Evolutionary conservation across 2,888 invertebrate genomes (phyloP).

Genomic region (Alloscopus bannaensis): DNA sequence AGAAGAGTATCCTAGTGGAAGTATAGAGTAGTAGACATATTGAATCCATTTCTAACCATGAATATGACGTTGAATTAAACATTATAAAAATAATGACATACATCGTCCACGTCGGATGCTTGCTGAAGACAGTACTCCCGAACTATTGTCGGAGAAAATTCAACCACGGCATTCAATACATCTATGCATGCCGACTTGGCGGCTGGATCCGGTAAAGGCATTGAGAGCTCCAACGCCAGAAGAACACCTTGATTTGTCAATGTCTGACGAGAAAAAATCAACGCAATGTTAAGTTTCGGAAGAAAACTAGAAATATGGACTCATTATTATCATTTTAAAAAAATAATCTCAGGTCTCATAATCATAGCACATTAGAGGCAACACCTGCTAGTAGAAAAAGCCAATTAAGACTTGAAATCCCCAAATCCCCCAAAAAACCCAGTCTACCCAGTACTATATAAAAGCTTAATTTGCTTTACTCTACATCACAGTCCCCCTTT

Average conservation of each 20-base stretch:
- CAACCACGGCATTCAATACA: slow-evolving; percentile 97
- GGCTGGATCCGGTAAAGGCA: slow-evolving; percentile 92
- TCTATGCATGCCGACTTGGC: slow-evolving; percentile 98
- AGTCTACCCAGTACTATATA: slow-evolving; percentile 19
- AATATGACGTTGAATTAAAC: neutral
- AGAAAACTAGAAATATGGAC: too few species aligned
- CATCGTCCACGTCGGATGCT: slow-evolving; percentile 91
- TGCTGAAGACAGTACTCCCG: slow-evolving; percentile 97
- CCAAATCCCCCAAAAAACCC: slow-evolving; percentile 14
- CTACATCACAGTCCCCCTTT: slow-evolving; percentile 56
- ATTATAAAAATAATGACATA: slow-evolving; percentile 77
- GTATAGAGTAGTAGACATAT: neutral
- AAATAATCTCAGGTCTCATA: slow-evolving; percentile 73
- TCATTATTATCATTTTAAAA: too few species aligned
- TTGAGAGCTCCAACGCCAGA: slow-evolving; percentile 91
- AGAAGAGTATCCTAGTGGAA: slow-evolving; percentile 86
- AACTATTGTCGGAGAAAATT: slow-evolving; percentile 97
- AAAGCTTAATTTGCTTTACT: slow-evolving; percentile 38
- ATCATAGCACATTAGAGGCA: slow-evolving; percentile 72
- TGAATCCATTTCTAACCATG: neutral
- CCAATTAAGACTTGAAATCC: slow-evolving; percentile 28
- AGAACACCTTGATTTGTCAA: slow-evolving; percentile 91
- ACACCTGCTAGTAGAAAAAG: slow-evolving; percentile 49
- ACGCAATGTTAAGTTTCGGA: too few species aligned
- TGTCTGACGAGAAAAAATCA: slow-evolving; percentile 77